Percentiles rank a stretch among this genome's conserved stretches.
Evolutionary conservation across 2,797 vertebrate species (phyloP).

Genomic region (Capromys pilorides): DNA sequence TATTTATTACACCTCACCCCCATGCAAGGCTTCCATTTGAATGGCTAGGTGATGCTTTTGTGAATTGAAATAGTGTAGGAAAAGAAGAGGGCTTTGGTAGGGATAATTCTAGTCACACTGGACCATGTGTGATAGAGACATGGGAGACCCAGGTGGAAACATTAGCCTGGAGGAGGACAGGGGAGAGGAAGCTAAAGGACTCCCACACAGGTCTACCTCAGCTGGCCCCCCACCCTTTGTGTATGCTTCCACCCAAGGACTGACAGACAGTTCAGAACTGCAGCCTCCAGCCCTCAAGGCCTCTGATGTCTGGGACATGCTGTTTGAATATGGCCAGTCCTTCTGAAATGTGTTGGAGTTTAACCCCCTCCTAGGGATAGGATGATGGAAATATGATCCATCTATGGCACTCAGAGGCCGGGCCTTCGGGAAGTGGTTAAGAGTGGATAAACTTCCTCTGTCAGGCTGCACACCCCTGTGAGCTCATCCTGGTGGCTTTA

Average conservation of each 20-base stretch:
- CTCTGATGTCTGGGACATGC: neutral
- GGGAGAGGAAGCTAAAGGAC: neutral
- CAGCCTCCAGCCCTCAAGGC: neutral
- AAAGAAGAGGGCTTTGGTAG: neutral
- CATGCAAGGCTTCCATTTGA: neutral
- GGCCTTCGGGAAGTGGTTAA: neutral
- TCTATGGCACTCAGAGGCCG: neutral
- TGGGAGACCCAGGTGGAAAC: neutral
- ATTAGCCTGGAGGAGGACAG: neutral
- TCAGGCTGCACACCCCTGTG: too few species aligned
- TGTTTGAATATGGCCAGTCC: neutral
- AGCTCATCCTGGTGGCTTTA: neutral
- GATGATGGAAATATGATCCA: neutral
- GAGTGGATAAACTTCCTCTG: neutral
- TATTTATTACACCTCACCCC: neutral
- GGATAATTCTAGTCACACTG: neutral
- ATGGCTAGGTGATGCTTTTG: neutral
- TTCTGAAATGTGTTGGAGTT: too few species aligned
- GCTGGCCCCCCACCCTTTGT: neutral
- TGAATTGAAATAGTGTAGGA: neutral
- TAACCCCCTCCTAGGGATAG: neutral
- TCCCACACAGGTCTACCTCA: accelerated
- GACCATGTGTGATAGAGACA: neutral
- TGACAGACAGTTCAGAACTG: neutral
- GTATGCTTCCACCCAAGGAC: neutral